Conservation (phyloP, 37 sponge, comb jelly and placozoan genomes). For the Aplysina aerophoba region DNA sequence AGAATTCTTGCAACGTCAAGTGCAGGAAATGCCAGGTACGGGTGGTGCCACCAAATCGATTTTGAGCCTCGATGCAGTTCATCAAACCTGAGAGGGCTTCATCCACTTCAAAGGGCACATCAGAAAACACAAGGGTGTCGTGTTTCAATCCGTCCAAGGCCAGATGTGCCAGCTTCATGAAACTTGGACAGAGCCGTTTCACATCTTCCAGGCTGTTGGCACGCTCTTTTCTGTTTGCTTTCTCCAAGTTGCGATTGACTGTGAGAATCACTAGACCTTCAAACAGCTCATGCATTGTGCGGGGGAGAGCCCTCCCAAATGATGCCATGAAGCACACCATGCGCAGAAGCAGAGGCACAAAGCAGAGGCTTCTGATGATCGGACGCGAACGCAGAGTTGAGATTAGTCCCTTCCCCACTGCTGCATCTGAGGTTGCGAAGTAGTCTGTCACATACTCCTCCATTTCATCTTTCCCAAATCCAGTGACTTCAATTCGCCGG, state of each 20-base stretch:
- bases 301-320: not conserved
- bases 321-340: not conserved
- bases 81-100: not conserved
- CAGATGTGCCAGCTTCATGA: not conserved
- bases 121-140: not conserved
- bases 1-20: not conserved
- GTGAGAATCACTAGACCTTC: not conserved
- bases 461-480: not conserved
- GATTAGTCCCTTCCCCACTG: not conserved
- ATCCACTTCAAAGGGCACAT: not conserved
- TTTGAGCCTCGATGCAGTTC: not conserved
- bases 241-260: not conserved
- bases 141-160: not conserved
- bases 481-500: constrained; percentile 1
- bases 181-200: not conserved
- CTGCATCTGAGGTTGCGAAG: not conserved
- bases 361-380: not conserved
- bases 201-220: not conserved
- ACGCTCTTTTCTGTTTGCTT: not conserved
- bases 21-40: not conserved
- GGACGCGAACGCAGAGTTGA: not conserved
- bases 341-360: not conserved
- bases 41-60: not conserved
- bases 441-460: not conserved
- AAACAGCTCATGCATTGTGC: not conserved